These are phyloP conservation scores for Ramphastos sulfuratus DNA, from an alignment of 2,113 vertebrate genomes.

Conservation along the genomic window DNA sequence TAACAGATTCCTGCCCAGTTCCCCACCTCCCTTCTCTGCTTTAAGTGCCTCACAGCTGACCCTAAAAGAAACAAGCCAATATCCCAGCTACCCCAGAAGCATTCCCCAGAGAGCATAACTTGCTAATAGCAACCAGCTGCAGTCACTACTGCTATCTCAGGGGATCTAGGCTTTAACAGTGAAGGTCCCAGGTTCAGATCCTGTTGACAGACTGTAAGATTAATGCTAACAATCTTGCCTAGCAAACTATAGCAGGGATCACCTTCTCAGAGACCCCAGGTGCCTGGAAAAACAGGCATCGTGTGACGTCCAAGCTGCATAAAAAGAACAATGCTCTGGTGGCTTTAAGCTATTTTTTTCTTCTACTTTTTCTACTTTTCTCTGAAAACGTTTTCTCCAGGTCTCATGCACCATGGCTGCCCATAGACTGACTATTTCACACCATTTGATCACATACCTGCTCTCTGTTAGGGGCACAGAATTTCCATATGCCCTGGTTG, in stretches of 20 bases:
- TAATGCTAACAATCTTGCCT: constrained; percentile 21
- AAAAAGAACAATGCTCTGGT: neutral
- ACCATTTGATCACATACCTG: neutral
- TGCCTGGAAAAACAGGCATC: neutral
- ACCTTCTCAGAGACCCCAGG: neutral
- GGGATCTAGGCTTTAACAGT: neutral
- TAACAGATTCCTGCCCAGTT: rapidly evolving
- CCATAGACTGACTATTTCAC: neutral
- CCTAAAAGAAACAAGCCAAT: constrained; percentile 1
- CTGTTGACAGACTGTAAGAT: constrained; percentile 21
- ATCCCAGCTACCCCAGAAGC: constrained; percentile 25
- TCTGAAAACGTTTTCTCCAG: neutral
- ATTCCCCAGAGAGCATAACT: neutral
- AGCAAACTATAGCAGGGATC: neutral
- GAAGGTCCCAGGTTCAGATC: neutral
- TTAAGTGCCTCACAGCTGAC: neutral
- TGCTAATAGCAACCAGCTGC: constrained; percentile 48
- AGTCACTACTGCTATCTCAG: neutral
- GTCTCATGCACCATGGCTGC: neutral
- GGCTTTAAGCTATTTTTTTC: neutral
- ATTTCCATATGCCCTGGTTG: neutral
- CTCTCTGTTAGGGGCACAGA: neutral
- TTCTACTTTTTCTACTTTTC: neutral
- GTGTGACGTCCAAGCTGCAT: neutral
- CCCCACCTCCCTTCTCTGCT: neutral